Conservation (phyloP, 2,113 vertebrate genomes). For the Australoheros scitulus region DNA sequence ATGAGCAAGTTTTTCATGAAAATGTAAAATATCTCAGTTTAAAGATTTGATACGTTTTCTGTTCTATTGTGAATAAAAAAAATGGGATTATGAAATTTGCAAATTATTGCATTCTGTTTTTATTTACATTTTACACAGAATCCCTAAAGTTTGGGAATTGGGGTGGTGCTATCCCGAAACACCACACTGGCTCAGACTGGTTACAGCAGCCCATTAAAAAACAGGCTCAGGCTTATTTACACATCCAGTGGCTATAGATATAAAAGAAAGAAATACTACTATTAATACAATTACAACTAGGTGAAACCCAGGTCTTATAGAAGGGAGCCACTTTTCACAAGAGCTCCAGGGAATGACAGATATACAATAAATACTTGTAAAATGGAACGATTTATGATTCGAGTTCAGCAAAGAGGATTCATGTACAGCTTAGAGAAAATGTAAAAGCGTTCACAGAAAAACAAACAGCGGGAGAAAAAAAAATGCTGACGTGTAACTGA, state of each 20-base stretch:
- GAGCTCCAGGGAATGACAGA: neutral
- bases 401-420: neutral
- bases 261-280: neutral
- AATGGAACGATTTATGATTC: neutral
- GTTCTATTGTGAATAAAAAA: neutral
- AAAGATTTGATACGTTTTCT: neutral
- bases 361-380: neutral
- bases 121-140: neutral
- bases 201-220: neutral
- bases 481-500: neutral
- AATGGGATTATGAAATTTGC: neutral
- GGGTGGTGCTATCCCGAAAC: neutral
- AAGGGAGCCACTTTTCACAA: neutral
- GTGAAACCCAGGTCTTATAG: too few relatives aligned
- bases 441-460: neutral
- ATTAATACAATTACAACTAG: too few relatives aligned
- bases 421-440: neutral
- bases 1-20: neutral
- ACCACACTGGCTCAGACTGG: neutral
- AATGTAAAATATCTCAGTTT: neutral
- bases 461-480: conserved; percentile 15
- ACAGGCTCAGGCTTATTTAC: neutral
- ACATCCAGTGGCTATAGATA: neutral
- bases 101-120: accelerated
- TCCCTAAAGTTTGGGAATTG: neutral